Evolutionary conservation across 2,113 vertebrate species (phyloP).

Genomic region (Thamnaconus septentrionalis): DNA sequence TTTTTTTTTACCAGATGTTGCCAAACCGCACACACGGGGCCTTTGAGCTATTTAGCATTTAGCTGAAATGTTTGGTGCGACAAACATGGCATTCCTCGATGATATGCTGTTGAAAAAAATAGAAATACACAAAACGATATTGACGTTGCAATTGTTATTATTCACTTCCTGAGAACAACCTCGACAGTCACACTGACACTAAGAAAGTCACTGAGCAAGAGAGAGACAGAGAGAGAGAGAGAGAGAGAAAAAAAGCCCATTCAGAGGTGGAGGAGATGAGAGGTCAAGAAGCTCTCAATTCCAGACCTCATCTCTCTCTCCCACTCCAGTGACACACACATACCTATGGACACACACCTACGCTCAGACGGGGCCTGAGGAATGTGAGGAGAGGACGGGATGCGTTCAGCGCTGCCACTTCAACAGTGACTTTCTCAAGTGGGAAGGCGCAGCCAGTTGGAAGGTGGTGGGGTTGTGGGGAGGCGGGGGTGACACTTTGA

Average conservation of each 20-base stretch:
- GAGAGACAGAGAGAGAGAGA: not conserved
- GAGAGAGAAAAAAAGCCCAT: conserved; percentile 10
- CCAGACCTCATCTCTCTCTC: conserved; percentile 16
- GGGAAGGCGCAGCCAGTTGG: conserved; percentile 7
- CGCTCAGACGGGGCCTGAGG: conserved; percentile 17
- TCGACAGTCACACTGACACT: too few species aligned
- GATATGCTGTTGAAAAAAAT: too few species aligned
- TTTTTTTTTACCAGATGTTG: too few species aligned
- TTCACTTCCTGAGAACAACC: too few species aligned
- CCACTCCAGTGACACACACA: conserved; percentile 1
- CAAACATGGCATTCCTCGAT: too few species aligned
- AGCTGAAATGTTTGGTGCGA: too few species aligned
- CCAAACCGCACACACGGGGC: too few species aligned
- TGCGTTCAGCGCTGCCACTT: conserved; percentile 33
- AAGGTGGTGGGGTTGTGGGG: too few species aligned
- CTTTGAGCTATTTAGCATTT: too few species aligned
- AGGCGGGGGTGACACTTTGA: conserved; percentile 47
- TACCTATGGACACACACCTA: not conserved
- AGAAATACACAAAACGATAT: too few species aligned
- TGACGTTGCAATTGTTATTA: too few species aligned
- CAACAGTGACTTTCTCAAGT: conserved; percentile 45
- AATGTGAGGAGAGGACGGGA: conserved; percentile 25
- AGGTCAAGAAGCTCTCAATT: conserved; percentile 26
- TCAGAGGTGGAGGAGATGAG: conserved; percentile 3
- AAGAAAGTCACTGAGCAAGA: too few species aligned